These are phyloP conservation scores for Hyles euphorbiae DNA, from an alignment of 1,140 invertebrate genomes.

Conservation along the genomic window DNA sequence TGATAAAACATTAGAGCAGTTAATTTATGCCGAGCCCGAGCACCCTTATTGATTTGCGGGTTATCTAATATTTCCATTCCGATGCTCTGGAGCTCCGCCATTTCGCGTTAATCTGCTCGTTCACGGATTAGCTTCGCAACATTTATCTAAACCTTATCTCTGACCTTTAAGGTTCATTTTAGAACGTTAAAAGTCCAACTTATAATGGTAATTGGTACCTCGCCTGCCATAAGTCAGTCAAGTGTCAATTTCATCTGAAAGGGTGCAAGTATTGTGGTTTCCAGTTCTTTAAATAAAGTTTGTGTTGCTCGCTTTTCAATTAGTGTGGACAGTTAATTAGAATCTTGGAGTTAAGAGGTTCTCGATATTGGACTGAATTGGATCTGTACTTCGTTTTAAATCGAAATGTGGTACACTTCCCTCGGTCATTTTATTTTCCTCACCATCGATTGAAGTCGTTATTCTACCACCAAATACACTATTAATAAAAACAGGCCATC, in stretches of 20 bases:
- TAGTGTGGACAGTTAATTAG: too few species aligned
- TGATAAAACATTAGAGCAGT: background rate
- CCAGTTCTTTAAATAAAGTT: background rate
- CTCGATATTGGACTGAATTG: too few species aligned
- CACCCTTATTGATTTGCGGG: slow-evolving; percentile 22
- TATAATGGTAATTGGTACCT: slow-evolving; percentile 9
- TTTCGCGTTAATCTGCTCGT: slow-evolving; percentile 19
- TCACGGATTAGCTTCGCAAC: slow-evolving; percentile 6
- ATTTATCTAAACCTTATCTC: slow-evolving; percentile 2
- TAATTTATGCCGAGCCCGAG: slow-evolving; percentile 15
- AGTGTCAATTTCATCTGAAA: slow-evolving; percentile 12
- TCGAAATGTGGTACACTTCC: too few species aligned
- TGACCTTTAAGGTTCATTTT: slow-evolving; percentile 1
- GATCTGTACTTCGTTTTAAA: too few species aligned
- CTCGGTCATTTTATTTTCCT: too few species aligned
- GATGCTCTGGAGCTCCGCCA: slow-evolving; percentile 12
- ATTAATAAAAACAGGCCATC: too few species aligned
- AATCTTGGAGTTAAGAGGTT: too few species aligned
- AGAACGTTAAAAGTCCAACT: background rate
- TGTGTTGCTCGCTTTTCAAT: background rate
- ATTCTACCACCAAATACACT: too few species aligned
- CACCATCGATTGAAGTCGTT: too few species aligned
- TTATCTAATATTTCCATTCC: slow-evolving; percentile 29
- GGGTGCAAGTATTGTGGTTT: slow-evolving; percentile 1
- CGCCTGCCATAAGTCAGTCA: slow-evolving; percentile 12